Evolutionary conservation across 2,888 invertebrate genomes (phyloP).

Genomic region (Ethmia dodecea): DNA sequence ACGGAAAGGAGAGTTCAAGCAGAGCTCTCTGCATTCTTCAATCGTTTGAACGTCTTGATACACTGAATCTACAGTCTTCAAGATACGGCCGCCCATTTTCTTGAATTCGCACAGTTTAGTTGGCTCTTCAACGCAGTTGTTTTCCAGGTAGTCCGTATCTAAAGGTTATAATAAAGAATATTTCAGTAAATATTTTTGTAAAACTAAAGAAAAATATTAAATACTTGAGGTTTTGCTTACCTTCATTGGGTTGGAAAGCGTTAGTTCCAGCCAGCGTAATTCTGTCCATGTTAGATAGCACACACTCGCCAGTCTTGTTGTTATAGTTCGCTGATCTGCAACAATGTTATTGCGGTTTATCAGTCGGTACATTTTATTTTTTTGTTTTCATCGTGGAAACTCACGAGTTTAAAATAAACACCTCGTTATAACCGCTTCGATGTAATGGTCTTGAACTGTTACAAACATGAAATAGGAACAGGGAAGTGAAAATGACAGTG

Average conservation of each 20-base stretch:
- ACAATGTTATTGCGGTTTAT: conserved; percentile 39
- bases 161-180: conserved; percentile 18
- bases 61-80: conserved; percentile 96
- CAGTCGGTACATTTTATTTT: conserved; percentile 40
- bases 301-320: conserved; percentile 90
- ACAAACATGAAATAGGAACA: not conserved
- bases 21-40: conserved; percentile 92
- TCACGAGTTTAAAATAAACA: conserved; percentile 38
- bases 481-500: not conserved
- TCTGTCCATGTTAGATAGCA: conserved; percentile 94
- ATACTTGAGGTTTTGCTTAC: conserved; percentile 38
- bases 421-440: not conserved
- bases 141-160: conserved; percentile 90
- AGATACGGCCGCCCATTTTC: conserved; percentile 89
- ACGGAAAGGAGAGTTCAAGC: conserved; percentile 91
- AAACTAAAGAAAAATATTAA: not conserved
- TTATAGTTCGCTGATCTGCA: conserved; percentile 94
- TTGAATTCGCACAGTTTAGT: conserved; percentile 96
- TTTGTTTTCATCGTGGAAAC: conserved; percentile 58
- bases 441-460: not conserved
- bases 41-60: conserved; percentile 92
- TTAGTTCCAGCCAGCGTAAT: conserved; percentile 90
- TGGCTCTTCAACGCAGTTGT: conserved; percentile 96
- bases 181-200: not conserved
- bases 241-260: conserved; percentile 84